Evolutionary conservation across 2,888 invertebrate species (phyloP), one percentile per base, ranked within the genome.

Genomic region (Thymelicus sylvestris): DNA sequence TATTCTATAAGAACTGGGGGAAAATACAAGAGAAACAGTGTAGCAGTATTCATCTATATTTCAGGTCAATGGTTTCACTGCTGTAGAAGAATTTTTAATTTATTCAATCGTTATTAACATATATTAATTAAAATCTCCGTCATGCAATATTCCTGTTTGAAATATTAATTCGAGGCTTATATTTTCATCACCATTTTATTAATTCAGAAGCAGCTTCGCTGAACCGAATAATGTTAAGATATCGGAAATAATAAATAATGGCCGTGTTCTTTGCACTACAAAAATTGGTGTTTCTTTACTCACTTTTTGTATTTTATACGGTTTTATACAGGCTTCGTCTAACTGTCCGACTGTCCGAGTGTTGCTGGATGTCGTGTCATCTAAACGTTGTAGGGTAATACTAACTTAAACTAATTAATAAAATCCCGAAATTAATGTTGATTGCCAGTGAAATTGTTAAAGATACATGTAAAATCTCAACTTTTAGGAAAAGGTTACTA

Each of bases 151-250:
- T 48, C 48, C 48, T 6, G 48, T n/a, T 48, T n/a, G 48, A n/a
- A 48, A 48, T 31, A 31, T n/a, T 48, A 48, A 48, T 48, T 48
- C 44, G 44, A 44, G 10, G 44, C 10, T 44, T 44, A 44, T 44
- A 44, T 44, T 65, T 52, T 41, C 41, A 39, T 39, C 39, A 39
- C 7, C 15, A 55, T 19, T 12, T 52, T 41, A 65, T 55, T 64
- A 52, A 52, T 65, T 55, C 39, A 55, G 55, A 41, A 19, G 8
- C 52, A 65, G 44, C 39, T 39, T 15, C 19, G 52, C n/a, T 55
- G 55, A 65, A 65, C 65, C 55, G 65, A 38, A 55, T 55, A 52
- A 55, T 19, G 65, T 55, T 52, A 55, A 55, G 65, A 64, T 65
- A 41, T 52, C 31, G 65, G 65, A 65, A 55, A 55, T 65, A 65